Evolutionary conservation across 30 jellyfish, hydroid and myxozoan genomes (phyloP), one percentile per base, ranked within the genome.

Genomic region (Turritopsis dohrnii): DNA sequence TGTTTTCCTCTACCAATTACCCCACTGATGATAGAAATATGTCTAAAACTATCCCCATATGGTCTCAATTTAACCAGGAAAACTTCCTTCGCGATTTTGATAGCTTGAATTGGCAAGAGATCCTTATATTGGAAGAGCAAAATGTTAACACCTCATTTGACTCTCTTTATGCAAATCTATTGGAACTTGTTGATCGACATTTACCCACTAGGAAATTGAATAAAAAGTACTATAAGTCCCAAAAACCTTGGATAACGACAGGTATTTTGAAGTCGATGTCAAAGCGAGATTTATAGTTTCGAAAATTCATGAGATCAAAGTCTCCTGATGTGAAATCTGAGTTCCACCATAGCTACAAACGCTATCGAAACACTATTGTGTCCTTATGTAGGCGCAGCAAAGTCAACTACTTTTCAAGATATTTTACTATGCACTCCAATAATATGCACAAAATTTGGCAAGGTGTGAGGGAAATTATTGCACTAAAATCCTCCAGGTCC

Each of bases 341-440:
- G 19, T 54, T 21, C 17, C 76, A 66, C 27, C 7, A 21, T 7
- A 21, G 8, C 4, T 66, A 21, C 29, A 3, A 3, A 26, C 76
- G 29, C 4, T 66, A 66, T 66, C 27, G 17, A 7, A 66, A 66
- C 17, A 3, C 29, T 21, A 66, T 66, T 3, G 76, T 66, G 27
- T 66, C 76, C 17, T 26, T 66, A 66, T 66, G 76, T 66, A 3
- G 76, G 17, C 76, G 17, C 7, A 66, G 76, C 76, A 66, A 66
- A 17, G 17, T 1, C 4, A 66, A 41, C 9, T 41, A 41, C 13
- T 41, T 66, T 66, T 66, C 29, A 66, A 9, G 27, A 21, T 66
- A 21, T 3, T 66, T 7, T 26, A 7, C 27, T 3, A 7, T 3
- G 29, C 76, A 26, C 17, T 66, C 8, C 8, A 66, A 66, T n/a